Evolutionary conservation across 1,140 invertebrate species (phyloP).

Genomic region (Chionoecetes opilio): DNA sequence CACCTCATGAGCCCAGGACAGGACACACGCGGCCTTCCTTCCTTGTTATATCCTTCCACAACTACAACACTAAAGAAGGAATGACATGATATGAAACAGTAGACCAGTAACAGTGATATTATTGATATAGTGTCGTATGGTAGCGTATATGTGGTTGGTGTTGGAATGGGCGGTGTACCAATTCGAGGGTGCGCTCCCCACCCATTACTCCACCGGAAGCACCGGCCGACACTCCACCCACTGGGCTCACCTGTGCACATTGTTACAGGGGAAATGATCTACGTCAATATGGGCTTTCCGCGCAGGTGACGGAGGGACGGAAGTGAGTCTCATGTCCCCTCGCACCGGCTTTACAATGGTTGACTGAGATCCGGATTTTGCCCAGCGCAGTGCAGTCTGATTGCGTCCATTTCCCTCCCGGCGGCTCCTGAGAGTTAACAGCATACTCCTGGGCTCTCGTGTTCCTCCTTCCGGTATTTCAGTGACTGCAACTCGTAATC

Average conservation of each 20-base stretch:
- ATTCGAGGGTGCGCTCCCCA: neutral
- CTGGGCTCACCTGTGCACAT: neutral
- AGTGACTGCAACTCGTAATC: neutral
- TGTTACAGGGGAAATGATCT: slow-evolving; percentile 19
- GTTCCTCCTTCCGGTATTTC: slow-evolving; percentile 15
- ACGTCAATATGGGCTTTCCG: slow-evolving; percentile 7
- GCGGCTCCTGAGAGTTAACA: neutral
- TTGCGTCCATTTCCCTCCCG: neutral
- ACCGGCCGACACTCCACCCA: neutral
- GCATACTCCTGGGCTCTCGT: neutral
- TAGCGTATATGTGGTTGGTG: neutral
- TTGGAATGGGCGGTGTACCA: neutral
- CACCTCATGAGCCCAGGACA: no score
- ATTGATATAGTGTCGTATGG: neutral
- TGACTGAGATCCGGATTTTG: neutral
- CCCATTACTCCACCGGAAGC: neutral
- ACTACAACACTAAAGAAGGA: no score
- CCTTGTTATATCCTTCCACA: neutral
- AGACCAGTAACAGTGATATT: neutral
- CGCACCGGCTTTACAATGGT: neutral
- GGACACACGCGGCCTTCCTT: neutral
- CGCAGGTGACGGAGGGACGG: neutral
- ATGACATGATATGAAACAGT: neutral
- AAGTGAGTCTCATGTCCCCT: neutral
- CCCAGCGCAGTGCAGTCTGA: neutral